Evolutionary conservation across 1,140 invertebrate species (phyloP).

Genomic region (Onthophagus taurus): DNA sequence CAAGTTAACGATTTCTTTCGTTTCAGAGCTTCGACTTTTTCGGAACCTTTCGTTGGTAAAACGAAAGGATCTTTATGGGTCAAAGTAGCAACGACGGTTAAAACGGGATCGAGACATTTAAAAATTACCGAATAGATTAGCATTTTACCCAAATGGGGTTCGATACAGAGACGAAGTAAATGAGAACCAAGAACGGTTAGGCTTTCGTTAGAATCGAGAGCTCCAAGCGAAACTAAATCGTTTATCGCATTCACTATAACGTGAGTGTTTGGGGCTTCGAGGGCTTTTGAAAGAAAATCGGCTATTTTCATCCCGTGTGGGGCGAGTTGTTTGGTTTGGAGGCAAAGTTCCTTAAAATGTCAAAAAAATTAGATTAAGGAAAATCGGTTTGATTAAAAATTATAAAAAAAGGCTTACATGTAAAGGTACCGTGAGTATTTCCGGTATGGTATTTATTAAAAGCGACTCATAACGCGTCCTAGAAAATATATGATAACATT

Average conservation of each 20-base stretch:
- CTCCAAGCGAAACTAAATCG: constrained; percentile 58
- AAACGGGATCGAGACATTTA: constrained; percentile 88
- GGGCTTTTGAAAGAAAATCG: constrained; percentile 69
- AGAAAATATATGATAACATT: constrained; percentile 73
- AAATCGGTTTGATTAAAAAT: background rate
- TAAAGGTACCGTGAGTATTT: constrained; percentile 64
- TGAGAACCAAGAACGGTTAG: constrained; percentile 70
- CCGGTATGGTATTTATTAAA: constrained; percentile 56
- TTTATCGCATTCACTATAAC: constrained; percentile 68
- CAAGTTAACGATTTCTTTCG: no score
- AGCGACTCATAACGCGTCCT: constrained; percentile 56
- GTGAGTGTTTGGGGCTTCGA: constrained; percentile 74
- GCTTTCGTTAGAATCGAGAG: constrained; percentile 62
- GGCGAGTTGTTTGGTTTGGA: constrained; percentile 75
- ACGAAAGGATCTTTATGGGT: no score
- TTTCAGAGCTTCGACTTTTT: no score
- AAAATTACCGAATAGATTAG: constrained; percentile 82
- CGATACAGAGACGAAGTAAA: constrained; percentile 80
- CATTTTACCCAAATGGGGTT: constrained; percentile 87
- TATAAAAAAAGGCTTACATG: no score
- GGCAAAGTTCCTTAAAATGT: constrained; percentile 69
- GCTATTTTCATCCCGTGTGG: constrained; percentile 67
- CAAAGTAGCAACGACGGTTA: constrained; percentile 84
- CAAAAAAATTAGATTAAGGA: background rate
- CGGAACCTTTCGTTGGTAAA: no score